Evolutionary conservation across 2,888 invertebrate genomes (phyloP).

Genomic region (Pyrrhosoma nymphula): DNA sequence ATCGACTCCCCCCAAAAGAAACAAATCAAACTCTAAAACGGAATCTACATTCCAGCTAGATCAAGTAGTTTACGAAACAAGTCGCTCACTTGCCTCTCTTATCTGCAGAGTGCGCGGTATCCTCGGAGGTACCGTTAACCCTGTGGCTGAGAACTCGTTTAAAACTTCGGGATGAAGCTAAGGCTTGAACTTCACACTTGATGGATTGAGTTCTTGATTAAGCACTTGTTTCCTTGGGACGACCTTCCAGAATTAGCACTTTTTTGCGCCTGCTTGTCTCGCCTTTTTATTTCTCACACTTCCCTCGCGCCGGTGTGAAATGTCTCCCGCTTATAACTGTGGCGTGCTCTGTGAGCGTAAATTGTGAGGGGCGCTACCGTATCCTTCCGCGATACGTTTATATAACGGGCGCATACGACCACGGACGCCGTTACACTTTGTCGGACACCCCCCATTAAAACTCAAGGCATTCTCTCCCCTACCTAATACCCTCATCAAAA

Average conservation of each 20-base stretch:
- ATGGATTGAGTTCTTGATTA: constrained; percentile 16
- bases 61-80: constrained; percentile 30
- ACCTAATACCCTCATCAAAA: neutral
- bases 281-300: neutral
- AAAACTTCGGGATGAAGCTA: constrained; percentile 17
- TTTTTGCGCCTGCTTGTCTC: neutral
- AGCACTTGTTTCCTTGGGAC: neutral
- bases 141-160: neutral
- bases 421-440: neutral
- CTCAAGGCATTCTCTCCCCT: neutral
- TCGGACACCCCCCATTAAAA: neutral
- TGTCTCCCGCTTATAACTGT: neutral
- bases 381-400: constrained; percentile 4
- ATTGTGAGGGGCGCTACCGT: neutral
- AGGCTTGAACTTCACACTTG: neutral
- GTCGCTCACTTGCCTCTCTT: neutral
- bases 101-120: neutral
- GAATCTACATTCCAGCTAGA: neutral
- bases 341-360: neutral
- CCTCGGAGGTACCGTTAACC: neutral
- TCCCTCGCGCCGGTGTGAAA: neutral
- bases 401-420: neutral
- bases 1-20: neutral
- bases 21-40: neutral
- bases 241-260: constrained; percentile 9